Conservation (phyloP, 2,797 vertebrate species). For the Esox masquinongy region DNA sequence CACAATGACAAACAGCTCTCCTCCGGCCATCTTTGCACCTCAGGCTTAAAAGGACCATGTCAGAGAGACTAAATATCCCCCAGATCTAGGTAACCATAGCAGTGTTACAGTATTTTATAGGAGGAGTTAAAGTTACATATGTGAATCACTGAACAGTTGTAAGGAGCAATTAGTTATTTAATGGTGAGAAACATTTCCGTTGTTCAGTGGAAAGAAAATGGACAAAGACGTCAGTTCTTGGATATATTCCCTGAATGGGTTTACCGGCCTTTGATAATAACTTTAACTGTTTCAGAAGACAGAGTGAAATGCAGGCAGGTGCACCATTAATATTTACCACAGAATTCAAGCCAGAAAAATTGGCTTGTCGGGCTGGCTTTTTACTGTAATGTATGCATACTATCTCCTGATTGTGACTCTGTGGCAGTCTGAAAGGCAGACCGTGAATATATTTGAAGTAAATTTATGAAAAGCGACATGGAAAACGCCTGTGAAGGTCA, state of each 20-base stretch:
- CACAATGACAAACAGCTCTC: not conserved
- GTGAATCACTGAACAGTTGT: not conserved
- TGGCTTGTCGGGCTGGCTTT: constrained; percentile 63
- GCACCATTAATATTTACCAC: constrained; percentile 74
- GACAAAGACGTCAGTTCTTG: not conserved
- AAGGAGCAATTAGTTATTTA: not conserved
- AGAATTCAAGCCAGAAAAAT: constrained; percentile 58
- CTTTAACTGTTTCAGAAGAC: constrained; percentile 48
- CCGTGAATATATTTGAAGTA: constrained; percentile 69
- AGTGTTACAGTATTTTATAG: not conserved
- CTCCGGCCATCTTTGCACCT: not conserved
- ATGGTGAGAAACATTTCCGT: not conserved
- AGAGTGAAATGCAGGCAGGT: constrained; percentile 62
- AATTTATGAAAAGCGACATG: constrained; percentile 69
- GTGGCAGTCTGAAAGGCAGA: constrained; percentile 57
- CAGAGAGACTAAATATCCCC: not conserved
- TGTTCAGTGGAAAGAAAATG: not conserved
- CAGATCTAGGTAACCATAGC: not conserved
- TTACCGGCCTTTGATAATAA: constrained; percentile 50
- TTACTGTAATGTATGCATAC: constrained; percentile 69
- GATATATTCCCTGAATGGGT: constrained; percentile 15
- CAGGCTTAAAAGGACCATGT: not conserved
- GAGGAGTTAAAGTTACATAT: not conserved
- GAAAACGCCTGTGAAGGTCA: constrained; percentile 66
- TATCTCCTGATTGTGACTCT: constrained; percentile 62